Evolutionary conservation across 30 jellyfish, hydroid and myxozoan species (phyloP), one percentile per base, ranked within the genome.

Genomic region (Aurelia aurita complex sp. Pacific): DNA sequence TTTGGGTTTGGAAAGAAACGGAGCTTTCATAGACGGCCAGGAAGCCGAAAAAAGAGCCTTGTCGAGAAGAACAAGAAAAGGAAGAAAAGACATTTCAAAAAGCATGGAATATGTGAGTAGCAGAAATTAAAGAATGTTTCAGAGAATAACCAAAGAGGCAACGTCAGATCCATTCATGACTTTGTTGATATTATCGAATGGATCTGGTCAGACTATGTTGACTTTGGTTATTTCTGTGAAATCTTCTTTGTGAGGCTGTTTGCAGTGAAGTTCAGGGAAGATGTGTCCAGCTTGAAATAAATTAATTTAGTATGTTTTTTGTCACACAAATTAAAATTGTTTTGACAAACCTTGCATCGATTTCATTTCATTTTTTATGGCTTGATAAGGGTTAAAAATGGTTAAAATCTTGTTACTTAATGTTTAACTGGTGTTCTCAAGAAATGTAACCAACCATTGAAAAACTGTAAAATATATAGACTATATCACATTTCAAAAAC

Each of bases 21-120:
- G 43, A 84, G 93, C 82, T 84, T 84, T 67, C 93, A 84, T 64
- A 33, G 82, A 74, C 82, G 51, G 52, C 93, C 93, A 1, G 93
- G 93, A 46, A 73, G 76, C 57, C 64, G 81, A 7, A 84, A 84
- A 73, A 84, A 84, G 40, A 84, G 67, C 62, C 42, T 46, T 5
- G 85, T 84, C 1, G 85, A 67, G 68, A 73, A 54, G 34, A 76
- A 53, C 32, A 61, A 18, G 69, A 84, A 73, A 43, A 36, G 80
- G 51, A 73, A 46, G 87, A 73, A 73, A 52, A 53, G 83, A 68
- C 70, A 77, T 55, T 73, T 71, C 18, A 71, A 82, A 36, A 83
- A 53, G 73, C 85, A 83, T 62, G 73, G 65, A 15, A 60, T 57
- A 54, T 77, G 93, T 84, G 93, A 84, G 93, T 84, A 73, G 93